Evolutionary conservation across 2,888 invertebrate species (phyloP).

Genomic region (Octonoba sinensis): DNA sequence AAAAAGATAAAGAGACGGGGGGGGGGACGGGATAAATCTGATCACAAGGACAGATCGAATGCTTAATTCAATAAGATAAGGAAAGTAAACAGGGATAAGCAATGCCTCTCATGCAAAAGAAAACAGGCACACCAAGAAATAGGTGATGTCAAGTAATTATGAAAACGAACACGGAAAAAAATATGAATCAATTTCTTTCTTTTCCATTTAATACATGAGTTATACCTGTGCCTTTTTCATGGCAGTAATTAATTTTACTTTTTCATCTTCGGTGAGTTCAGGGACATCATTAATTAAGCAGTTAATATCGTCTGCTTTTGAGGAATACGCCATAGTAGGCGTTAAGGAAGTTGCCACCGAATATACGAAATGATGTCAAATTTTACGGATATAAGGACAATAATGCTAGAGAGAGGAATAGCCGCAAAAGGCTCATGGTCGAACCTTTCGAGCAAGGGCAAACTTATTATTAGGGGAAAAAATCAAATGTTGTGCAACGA

Average conservation of each 20-base stretch:
- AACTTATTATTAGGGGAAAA: no score
- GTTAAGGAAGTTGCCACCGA: conserved; percentile 32
- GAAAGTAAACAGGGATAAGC: conserved; percentile 18
- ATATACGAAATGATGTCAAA: neutral
- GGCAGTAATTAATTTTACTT: conserved; percentile 57
- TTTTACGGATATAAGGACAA: no score
- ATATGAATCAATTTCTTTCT: neutral
- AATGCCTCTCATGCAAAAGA: no score
- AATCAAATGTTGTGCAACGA: no score
- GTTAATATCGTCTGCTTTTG: conserved; percentile 63
- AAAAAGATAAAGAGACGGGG: no score
- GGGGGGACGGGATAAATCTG: neutral
- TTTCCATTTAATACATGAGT: neutral
- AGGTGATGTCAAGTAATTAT: no score
- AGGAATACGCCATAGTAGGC: conserved; percentile 56
- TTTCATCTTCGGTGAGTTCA: conserved; percentile 65
- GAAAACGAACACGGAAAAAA: neutral
- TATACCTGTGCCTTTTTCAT: conserved; percentile 65
- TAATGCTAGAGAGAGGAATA: no score
- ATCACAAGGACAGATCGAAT: conserved; percentile 6
- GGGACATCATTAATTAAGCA: conserved; percentile 63
- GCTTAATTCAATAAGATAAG: conserved; percentile 16
- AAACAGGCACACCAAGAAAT: no score
- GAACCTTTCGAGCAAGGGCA: no score
- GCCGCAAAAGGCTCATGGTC: no score